phyloP scores from a whole-genome alignment of 2,888 invertebrate species.

The Parasteatoda lunata region DNA sequence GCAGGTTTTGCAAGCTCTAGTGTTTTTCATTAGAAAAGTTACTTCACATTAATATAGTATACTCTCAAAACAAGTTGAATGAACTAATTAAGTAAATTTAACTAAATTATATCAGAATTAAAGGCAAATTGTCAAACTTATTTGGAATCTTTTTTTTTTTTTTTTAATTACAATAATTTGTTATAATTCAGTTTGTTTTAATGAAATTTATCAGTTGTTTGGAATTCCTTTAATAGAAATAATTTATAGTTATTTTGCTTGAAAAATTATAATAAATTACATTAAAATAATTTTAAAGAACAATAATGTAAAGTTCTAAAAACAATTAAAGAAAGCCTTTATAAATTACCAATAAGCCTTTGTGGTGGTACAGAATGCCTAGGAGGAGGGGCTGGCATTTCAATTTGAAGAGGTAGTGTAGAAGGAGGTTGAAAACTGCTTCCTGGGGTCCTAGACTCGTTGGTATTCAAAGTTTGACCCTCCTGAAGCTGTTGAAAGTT shows the following conservation, averaged over 20 bases:
- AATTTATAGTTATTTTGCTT: not conserved
- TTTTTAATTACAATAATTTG: too few relatives aligned
- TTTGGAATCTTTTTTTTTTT: too few relatives aligned
- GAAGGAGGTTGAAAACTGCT: constrained; percentile 68
- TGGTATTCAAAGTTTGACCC: constrained; percentile 61
- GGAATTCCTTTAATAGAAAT: too few relatives aligned
- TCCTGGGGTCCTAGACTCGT: constrained; percentile 33
- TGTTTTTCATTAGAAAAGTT: too few relatives aligned
- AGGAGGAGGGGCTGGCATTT: constrained; percentile 85
- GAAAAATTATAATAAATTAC: not conserved
- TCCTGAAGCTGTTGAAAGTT: constrained; percentile 97
- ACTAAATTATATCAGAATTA: too few relatives aligned
- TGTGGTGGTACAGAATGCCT: constrained; percentile 88
- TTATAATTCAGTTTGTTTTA: too few relatives aligned
- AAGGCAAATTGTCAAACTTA: too few relatives aligned
- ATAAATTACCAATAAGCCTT: constrained; percentile 82
- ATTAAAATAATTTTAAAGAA: constrained; percentile 1
- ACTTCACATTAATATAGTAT: too few relatives aligned
- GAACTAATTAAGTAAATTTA: too few relatives aligned
- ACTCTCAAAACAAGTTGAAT: too few relatives aligned
- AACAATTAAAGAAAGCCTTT: not conserved
- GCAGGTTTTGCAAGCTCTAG: too few relatives aligned
- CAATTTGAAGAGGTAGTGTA: constrained; percentile 61
- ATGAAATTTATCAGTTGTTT: too few relatives aligned
- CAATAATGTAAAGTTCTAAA: not conserved